Percentiles rank a stretch among this genome's conserved stretches.
These are phyloP conservation scores for Perdita meconis DNA, from an alignment of 2,888 invertebrate species.

Conservation along the genomic window DNA sequence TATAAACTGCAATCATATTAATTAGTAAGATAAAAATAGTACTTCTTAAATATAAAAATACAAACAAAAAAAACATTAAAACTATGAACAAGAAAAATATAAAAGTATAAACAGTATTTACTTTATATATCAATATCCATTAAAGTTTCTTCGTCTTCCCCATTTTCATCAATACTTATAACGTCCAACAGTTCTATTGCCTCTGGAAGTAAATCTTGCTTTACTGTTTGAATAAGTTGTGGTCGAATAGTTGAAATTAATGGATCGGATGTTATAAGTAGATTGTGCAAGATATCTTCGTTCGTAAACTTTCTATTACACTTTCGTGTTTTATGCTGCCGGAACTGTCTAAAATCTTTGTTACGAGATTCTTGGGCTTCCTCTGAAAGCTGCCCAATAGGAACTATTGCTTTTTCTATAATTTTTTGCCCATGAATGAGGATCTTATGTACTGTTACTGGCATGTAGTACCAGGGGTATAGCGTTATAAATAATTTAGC, in stretches of 20 bases:
- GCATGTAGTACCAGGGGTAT: not conserved
- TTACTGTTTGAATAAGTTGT: not conserved
- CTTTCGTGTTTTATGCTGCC: not conserved
- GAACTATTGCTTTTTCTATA: constrained; percentile 1
- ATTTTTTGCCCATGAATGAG: constrained; percentile 21
- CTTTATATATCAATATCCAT: too few relatives aligned
- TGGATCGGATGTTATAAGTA: constrained; percentile 3
- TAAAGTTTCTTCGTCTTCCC: too few relatives aligned
- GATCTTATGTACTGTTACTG: not conserved
- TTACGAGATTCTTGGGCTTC: not conserved
- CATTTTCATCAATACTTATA: too few relatives aligned
- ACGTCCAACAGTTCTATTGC: not conserved
- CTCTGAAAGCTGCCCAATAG: not conserved
- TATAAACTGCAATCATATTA: too few relatives aligned
- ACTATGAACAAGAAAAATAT: too few relatives aligned
- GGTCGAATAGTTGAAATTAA: constrained; percentile 5
- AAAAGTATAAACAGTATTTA: too few relatives aligned
- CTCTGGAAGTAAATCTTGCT: constrained; percentile 1
- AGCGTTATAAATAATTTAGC: not conserved
- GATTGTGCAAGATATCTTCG: constrained; percentile 7
- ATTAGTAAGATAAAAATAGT: too few relatives aligned
- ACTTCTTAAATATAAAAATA: too few relatives aligned
- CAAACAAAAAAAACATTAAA: too few relatives aligned
- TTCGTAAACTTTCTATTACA: not conserved
- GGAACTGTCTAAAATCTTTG: constrained; percentile 5